These are phyloP conservation scores for Drosophila parabipectinata DNA, from an alignment of 1,140 invertebrate species.

Conservation along the genomic window DNA sequence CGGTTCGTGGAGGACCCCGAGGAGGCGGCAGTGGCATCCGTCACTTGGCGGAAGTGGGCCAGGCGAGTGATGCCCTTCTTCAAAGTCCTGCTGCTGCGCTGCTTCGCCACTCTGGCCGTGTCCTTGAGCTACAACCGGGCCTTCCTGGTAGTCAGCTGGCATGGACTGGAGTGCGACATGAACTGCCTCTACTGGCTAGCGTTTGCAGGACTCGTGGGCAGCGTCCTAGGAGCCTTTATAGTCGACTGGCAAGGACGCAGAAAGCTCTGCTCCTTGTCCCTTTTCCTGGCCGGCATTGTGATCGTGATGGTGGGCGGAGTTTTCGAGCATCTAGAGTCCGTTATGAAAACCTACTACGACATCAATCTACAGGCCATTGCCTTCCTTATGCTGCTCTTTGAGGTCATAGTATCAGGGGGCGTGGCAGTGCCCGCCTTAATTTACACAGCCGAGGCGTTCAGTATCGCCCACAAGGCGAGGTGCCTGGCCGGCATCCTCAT, in stretches of 20 bases:
- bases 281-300: conserved; percentile 65
- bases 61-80: conserved; percentile 53
- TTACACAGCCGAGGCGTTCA: conserved; percentile 73
- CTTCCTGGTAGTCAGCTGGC: conserved; percentile 70
- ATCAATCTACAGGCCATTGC: conserved; percentile 70
- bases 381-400: conserved; percentile 68
- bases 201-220: conserved; percentile 66
- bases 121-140: conserved; percentile 74
- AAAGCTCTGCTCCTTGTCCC: conserved; percentile 64
- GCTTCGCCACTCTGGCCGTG: conserved; percentile 61
- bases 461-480: conserved; percentile 55
- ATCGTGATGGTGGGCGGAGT: conserved; percentile 75
- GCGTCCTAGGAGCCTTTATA: conserved; percentile 52
- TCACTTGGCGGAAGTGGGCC: conserved; percentile 15
- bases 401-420: conserved; percentile 62
- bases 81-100: conserved; percentile 69
- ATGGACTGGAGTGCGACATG: conserved; percentile 72
- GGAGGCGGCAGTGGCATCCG: background rate
- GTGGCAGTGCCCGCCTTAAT: conserved; percentile 66
- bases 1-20: conserved; percentile 41
- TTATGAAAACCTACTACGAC: conserved; percentile 61
- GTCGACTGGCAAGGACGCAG: conserved; percentile 72
- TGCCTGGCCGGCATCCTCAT: conserved; percentile 63
- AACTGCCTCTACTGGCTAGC: conserved; percentile 75
- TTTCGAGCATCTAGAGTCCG: conserved; percentile 66